Evolutionary conservation across 2,113 vertebrate species (phyloP).

Genomic region (Neoarius graeffei): DNA sequence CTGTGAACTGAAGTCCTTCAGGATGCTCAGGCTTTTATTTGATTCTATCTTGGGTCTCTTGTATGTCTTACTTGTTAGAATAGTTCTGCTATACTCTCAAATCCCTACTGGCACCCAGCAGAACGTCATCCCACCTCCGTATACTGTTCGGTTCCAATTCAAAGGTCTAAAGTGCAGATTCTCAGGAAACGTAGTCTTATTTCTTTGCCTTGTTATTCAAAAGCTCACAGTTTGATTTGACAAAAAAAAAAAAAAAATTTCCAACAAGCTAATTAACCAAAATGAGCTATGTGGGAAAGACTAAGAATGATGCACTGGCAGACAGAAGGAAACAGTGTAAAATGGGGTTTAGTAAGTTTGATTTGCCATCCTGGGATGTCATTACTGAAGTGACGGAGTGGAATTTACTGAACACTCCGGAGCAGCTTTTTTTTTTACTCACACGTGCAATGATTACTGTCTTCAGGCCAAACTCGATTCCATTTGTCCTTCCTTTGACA

Average conservation of each 20-base stretch:
- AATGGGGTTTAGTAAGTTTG: background rate
- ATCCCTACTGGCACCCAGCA: background rate
- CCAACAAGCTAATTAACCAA: background rate
- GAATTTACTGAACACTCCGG: conserved; percentile 50
- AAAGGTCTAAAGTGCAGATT: background rate
- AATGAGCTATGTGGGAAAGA: background rate
- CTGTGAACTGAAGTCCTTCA: conserved; percentile 4
- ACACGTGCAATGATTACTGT: conserved; percentile 51
- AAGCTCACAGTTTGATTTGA: background rate
- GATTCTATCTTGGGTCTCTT: background rate
- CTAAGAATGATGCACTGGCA: background rate
- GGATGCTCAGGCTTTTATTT: background rate
- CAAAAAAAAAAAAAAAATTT: background rate
- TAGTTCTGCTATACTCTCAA: conserved; percentile 13
- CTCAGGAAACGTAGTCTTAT: background rate
- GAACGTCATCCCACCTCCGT: background rate
- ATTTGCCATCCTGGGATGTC: conserved; percentile 40
- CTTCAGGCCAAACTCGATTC: conserved; percentile 17
- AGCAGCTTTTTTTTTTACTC: conserved; percentile 29
- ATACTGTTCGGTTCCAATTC: background rate
- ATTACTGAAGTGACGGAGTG: conserved; percentile 28
- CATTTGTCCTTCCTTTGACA: background rate
- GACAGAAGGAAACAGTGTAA: background rate
- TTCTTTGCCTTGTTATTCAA: background rate
- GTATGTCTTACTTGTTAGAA: background rate